Evolutionary conservation across 2,888 invertebrate species (phyloP).

Genomic region (Peribatodes rhomboidaria): DNA sequence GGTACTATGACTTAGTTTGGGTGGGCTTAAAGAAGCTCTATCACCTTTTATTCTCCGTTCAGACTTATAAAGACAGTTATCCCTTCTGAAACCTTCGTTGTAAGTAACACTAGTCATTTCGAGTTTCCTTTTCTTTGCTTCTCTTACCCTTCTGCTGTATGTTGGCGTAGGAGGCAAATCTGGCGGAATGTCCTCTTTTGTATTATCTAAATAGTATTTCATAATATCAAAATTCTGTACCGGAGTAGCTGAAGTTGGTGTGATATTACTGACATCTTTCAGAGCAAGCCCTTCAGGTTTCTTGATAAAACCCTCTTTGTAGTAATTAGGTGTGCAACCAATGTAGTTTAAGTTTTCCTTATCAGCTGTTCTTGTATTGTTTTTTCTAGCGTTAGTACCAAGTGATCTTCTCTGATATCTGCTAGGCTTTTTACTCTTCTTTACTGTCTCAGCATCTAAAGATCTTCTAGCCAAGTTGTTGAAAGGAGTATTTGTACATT

Average conservation of each 20-base stretch:
- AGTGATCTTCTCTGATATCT: conserved; percentile 79
- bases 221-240: conserved; percentile 69
- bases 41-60: conserved; percentile 72
- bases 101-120: conserved; percentile 73
- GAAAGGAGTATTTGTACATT: conserved; percentile 59
- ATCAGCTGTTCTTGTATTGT: conserved; percentile 68
- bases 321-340: conserved; percentile 87
- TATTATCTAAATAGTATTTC: conserved; percentile 64
- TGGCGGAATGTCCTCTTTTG: conserved; percentile 71
- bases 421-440: conserved; percentile 80
- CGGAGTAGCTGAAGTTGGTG: conserved; percentile 81
- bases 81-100: conserved; percentile 70
- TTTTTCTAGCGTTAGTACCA: conserved; percentile 73
- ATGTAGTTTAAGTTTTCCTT: conserved; percentile 83
- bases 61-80: conserved; percentile 74
- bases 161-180: conserved; percentile 78
- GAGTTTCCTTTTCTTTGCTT: conserved; percentile 81
- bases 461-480: conserved; percentile 68
- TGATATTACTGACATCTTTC: conserved; percentile 88
- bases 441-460: conserved; percentile 74
- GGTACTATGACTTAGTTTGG: conserved; percentile 72
- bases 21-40: conserved; percentile 59
- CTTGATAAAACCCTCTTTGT: conserved; percentile 85
- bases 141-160: conserved; percentile 79
- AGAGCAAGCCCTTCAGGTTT: conserved; percentile 82